Evolutionary conservation across 2,888 invertebrate species (phyloP).

Genomic region (Dynastes maya): DNA sequence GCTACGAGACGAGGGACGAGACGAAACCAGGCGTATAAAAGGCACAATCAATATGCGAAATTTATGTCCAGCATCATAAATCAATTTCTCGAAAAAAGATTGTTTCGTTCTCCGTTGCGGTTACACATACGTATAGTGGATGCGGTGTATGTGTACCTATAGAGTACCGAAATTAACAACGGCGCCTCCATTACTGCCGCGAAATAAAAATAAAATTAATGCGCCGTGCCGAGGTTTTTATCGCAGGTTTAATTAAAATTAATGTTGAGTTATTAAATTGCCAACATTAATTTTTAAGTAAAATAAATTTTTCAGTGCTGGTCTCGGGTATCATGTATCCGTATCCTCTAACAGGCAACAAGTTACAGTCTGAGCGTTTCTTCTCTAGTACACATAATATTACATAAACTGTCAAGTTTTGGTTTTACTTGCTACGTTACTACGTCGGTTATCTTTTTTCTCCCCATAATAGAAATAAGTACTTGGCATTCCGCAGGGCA

Average conservation of each 20-base stretch:
- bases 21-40: slow-evolving; percentile 5
- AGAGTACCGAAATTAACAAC: slow-evolving; percentile 30
- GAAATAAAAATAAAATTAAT: slow-evolving; percentile 38
- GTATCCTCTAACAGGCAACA: slow-evolving; percentile 10
- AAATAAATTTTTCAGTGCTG: slow-evolving; percentile 21
- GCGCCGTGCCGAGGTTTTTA: slow-evolving; percentile 24
- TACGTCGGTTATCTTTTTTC: too few relatives aligned
- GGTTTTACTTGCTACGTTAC: too few relatives aligned
- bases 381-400: not conserved
- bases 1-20: not conserved
- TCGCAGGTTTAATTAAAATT: slow-evolving; percentile 46
- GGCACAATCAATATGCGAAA: slow-evolving; percentile 48
- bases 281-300: slow-evolving; percentile 35
- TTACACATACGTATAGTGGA: not conserved
- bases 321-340: slow-evolving; percentile 12
- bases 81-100: slow-evolving; percentile 35
- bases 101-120: slow-evolving; percentile 1
- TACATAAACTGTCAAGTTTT: not conserved
- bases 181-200: slow-evolving; percentile 5
- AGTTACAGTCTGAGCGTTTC: not conserved
- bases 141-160: slow-evolving; percentile 2
- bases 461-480: too few relatives aligned
- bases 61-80: slow-evolving; percentile 40
- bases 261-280: slow-evolving; percentile 38
- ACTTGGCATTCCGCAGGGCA: too few relatives aligned